Conservation (phyloP, 2,797 vertebrate species). For the Uromys caudimaculatus region DNA sequence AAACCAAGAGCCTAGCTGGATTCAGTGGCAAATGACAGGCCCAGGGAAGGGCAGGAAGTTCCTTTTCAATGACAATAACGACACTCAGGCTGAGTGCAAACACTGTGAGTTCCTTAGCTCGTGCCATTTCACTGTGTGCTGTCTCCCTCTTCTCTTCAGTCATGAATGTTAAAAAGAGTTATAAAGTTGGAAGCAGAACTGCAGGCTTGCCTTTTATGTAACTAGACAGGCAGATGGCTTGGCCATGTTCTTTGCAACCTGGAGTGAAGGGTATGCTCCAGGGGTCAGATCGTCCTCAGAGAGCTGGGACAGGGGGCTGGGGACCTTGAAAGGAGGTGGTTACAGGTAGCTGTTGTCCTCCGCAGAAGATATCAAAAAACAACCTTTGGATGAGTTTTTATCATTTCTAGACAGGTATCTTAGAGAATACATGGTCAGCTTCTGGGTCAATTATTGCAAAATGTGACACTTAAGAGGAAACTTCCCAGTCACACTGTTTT, state of each 20-base stretch:
- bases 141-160: slow-evolving; percentile 9
- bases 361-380: background rate
- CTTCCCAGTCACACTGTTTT: background rate
- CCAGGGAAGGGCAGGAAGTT: too few species aligned
- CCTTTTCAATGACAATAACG: background rate
- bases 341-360: background rate
- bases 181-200: background rate
- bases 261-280: background rate
- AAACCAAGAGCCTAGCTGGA: background rate
- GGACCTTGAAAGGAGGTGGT: background rate
- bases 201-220: background rate
- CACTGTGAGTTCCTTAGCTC: background rate
- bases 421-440: background rate
- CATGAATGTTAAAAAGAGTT: background rate
- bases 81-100: background rate
- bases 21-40: background rate
- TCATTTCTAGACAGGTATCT: background rate
- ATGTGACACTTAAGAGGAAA: background rate
- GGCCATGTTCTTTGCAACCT: background rate
- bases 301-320: background rate
- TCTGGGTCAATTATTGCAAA: slow-evolving; percentile 3
- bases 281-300: background rate
- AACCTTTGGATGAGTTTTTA: background rate
- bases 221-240: background rate
- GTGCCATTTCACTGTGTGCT: background rate